A percentile compares a stretch with the other conserved stretches of the same genome.
These are phyloP conservation scores for Holotrichia oblita DNA, from an alignment of 1,140 invertebrate genomes.

Conservation along the genomic window DNA sequence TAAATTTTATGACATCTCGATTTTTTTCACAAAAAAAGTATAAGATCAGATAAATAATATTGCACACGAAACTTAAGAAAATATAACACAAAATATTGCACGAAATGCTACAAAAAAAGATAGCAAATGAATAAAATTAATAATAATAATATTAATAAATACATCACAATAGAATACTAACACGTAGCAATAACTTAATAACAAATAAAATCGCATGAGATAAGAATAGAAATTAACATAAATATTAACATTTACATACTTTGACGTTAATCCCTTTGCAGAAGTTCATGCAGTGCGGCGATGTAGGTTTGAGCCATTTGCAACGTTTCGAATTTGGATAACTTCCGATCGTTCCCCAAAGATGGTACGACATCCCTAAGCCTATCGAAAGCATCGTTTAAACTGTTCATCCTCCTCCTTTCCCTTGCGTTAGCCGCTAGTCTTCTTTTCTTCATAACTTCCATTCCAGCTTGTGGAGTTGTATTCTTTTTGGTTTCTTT, in stretches of 20 bases:
- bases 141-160: neutral
- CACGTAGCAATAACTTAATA: slow-evolving; percentile 2
- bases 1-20: neutral
- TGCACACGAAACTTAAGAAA: no score
- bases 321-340: slow-evolving; percentile 84
- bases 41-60: neutral
- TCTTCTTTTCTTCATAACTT: slow-evolving; percentile 68
- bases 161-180: slow-evolving; percentile 7
- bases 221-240: neutral
- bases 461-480: slow-evolving; percentile 49
- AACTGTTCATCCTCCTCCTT: slow-evolving; percentile 77
- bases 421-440: slow-evolving; percentile 79
- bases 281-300: slow-evolving; percentile 70
- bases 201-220: neutral
- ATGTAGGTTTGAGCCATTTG: slow-evolving; percentile 88
- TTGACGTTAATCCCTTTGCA: slow-evolving; percentile 57
- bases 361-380: slow-evolving; percentile 79
- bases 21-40: neutral
- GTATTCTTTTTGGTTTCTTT: slow-evolving; percentile 19
- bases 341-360: slow-evolving; percentile 76
- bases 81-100: neutral
- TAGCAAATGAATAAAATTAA: neutral
- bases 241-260: neutral
- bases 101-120: neutral
- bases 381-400: slow-evolving; percentile 82